phyloP scores from a whole-genome alignment of 1,140 invertebrate genomes.

The Sycophaga agraensis region DNA sequence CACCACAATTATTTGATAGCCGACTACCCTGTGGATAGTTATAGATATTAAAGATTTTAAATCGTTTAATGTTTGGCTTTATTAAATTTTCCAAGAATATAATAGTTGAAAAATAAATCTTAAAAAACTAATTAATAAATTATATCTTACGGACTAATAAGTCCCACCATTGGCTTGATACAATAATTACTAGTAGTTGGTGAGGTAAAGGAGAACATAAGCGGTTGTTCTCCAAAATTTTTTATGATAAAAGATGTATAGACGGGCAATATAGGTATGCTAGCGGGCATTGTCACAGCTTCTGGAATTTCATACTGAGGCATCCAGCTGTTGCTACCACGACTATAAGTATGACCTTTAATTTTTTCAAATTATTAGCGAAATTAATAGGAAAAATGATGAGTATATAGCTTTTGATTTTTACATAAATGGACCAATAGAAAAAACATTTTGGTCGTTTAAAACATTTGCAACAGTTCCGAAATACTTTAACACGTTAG shows the following conservation, averaged over 20 bases:
- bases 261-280: constrained; percentile 35
- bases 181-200: constrained; percentile 37
- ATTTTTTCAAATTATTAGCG: neutral
- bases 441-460: too few relatives aligned
- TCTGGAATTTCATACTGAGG: constrained; percentile 40
- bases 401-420: too few relatives aligned
- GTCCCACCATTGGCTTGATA: constrained; percentile 45
- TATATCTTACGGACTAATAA: constrained; percentile 19
- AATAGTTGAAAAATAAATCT: neutral
- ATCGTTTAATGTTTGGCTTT: neutral
- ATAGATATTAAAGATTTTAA: too few relatives aligned
- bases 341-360: constrained; percentile 39
- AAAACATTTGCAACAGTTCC: too few relatives aligned
- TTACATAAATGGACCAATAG: too few relatives aligned
- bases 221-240: constrained; percentile 36
- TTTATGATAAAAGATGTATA: constrained; percentile 44
- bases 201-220: constrained; percentile 43
- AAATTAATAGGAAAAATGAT: too few relatives aligned
- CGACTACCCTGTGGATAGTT: too few relatives aligned
- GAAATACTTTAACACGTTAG: too few relatives aligned
- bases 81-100: neutral
- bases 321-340: constrained; percentile 29
- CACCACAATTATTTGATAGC: constrained; percentile 40
- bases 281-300: constrained; percentile 42
- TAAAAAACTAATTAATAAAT: neutral